phyloP scores from a whole-genome alignment of 2,113 vertebrate species.

The Panthera leo region DNA sequence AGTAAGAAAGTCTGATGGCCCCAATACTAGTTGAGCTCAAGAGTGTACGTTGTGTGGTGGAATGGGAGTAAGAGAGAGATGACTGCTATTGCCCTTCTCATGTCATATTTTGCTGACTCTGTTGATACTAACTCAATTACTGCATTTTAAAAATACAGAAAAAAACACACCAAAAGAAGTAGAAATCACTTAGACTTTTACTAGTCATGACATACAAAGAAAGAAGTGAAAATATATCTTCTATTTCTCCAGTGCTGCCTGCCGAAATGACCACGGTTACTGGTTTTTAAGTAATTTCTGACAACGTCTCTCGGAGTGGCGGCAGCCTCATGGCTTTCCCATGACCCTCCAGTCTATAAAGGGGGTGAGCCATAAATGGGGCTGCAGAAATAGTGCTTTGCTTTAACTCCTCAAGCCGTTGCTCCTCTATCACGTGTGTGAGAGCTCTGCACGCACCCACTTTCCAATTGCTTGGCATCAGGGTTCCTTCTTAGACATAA shows the following conservation, averaged over 20 bases:
- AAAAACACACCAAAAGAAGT: background rate
- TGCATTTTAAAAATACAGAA: background rate
- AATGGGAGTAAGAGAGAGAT: background rate
- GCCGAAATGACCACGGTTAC: background rate
- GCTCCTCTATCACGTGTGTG: background rate
- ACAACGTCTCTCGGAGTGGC: background rate
- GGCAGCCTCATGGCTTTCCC: background rate
- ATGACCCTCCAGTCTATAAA: background rate
- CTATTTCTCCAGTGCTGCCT: background rate
- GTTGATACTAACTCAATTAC: background rate
- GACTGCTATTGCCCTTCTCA: background rate
- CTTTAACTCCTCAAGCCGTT: background rate
- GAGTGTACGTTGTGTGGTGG: background rate
- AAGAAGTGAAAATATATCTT: background rate
- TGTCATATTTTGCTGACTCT: background rate
- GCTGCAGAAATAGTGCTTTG: background rate
- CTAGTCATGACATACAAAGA: background rate
- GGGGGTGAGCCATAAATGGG: background rate
- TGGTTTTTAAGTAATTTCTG: background rate
- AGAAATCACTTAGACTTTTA: background rate
- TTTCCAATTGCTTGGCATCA: background rate
- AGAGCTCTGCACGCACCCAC: background rate
- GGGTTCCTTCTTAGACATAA: background rate
- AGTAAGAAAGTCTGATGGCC: background rate
- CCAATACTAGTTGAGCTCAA: background rate